These are phyloP conservation scores for Amphipyra berbera DNA, from an alignment of 2,888 invertebrate genomes.

Conservation along the genomic window DNA sequence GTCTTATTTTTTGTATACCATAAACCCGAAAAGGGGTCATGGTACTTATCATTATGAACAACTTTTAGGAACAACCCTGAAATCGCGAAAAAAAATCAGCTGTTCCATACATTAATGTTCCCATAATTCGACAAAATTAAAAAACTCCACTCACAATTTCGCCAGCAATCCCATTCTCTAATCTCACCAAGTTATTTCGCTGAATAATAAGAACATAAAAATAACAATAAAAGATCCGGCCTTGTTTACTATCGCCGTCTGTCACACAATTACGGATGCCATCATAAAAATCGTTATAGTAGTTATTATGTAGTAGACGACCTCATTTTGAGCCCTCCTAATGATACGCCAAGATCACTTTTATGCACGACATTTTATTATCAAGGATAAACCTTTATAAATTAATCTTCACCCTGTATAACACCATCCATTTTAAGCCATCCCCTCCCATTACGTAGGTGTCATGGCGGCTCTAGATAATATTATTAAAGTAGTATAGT, in stretches of 20 bases:
- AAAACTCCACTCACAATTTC: constrained; percentile 13
- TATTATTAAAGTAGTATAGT: constrained; percentile 6
- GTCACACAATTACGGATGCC: constrained; percentile 8
- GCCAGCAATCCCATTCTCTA: background rate
- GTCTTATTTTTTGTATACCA: too few species aligned
- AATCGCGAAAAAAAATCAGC: too few species aligned
- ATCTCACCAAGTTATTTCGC: constrained; percentile 6
- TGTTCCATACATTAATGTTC: too few species aligned
- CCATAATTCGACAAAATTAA: too few species aligned
- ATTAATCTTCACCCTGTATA: constrained; percentile 33
- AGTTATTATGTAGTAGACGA: constrained; percentile 24
- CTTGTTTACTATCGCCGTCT: constrained; percentile 2
- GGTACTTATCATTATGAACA: too few species aligned
- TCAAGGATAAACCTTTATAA: constrained; percentile 36
- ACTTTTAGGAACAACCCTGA: too few species aligned
- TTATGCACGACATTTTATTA: constrained; percentile 44
- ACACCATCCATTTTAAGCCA: constrained; percentile 22
- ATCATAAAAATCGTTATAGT: constrained; percentile 25
- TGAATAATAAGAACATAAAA: constrained; percentile 27
- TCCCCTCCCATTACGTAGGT: constrained; percentile 9
- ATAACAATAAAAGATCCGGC: constrained; percentile 3
- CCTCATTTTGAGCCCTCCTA: constrained; percentile 29
- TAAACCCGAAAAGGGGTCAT: too few species aligned
- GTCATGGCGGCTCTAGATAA: constrained; percentile 19
- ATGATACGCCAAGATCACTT: constrained; percentile 35